These are phyloP conservation scores for Invenusta paracnida DNA, from an alignment of 2,888 invertebrate species.

Conservation along the genomic window DNA sequence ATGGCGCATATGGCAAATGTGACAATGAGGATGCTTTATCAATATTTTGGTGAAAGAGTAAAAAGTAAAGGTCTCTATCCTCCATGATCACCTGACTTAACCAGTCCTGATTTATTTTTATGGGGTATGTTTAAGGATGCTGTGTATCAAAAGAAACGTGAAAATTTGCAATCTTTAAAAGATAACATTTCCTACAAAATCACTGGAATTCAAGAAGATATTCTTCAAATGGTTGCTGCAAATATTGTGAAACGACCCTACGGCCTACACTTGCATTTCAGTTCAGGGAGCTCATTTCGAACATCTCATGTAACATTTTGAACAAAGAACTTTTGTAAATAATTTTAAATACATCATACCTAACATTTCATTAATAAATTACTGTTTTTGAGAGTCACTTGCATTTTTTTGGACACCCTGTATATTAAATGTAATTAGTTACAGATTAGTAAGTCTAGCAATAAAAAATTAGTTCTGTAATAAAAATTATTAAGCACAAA, in stretches of 20 bases:
- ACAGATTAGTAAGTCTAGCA: too few relatives aligned
- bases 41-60: constrained; percentile 16
- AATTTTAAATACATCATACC: constrained; percentile 20
- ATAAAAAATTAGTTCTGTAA: neutral
- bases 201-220: constrained; percentile 23
- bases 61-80: constrained; percentile 10
- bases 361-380: constrained; percentile 26
- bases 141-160: constrained; percentile 19
- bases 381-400: constrained; percentile 29
- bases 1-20: constrained; percentile 12
- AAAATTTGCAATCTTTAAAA: constrained; percentile 29
- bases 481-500: neutral
- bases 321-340: constrained; percentile 23
- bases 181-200: constrained; percentile 19
- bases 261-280: constrained; percentile 13
- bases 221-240: constrained; percentile 17
- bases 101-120: constrained; percentile 15
- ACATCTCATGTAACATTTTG: constrained; percentile 29
- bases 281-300: constrained; percentile 26
- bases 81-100: constrained; percentile 13
- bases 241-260: constrained; percentile 20
- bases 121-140: constrained; percentile 26
- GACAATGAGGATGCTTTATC: constrained; percentile 26
- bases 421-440: too few relatives aligned
- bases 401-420: constrained; percentile 23